These are phyloP conservation scores for Lepetodrilus schrolli DNA, from an alignment of 2,888 invertebrate species.

Conservation along the genomic window DNA sequence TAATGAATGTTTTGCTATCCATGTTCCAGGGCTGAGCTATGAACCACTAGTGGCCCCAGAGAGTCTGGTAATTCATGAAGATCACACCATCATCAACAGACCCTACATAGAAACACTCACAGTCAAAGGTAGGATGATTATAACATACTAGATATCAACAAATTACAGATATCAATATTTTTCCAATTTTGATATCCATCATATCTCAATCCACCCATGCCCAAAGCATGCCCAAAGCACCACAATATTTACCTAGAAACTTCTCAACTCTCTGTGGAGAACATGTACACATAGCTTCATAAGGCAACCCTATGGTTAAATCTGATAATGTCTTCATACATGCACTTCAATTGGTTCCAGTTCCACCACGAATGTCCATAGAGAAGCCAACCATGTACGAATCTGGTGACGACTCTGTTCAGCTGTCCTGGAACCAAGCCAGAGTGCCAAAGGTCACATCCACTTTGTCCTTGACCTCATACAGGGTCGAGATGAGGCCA, in stretches of 20 bases:
- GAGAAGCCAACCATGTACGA: slow-evolving; percentile 68
- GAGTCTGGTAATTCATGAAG: slow-evolving; percentile 34
- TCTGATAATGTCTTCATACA: not conserved
- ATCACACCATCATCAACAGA: slow-evolving; percentile 54
- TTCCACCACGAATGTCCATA: slow-evolving; percentile 70
- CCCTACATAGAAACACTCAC: slow-evolving; percentile 65
- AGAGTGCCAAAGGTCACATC: slow-evolving; percentile 59
- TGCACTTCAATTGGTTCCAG: no score
- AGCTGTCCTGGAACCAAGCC: slow-evolving; percentile 66
- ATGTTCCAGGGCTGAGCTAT: slow-evolving; percentile 25
- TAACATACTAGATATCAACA: no score
- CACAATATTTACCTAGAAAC: no score
- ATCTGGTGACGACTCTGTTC: slow-evolving; percentile 57
- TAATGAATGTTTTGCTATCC: no score
- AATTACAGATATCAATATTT: not conserved
- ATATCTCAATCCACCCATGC: no score
- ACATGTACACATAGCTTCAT: no score
- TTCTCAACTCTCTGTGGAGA: no score
- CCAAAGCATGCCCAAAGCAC: no score
- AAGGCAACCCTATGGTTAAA: not conserved
- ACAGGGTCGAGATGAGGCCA: slow-evolving; percentile 58
- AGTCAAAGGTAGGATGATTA: slow-evolving; percentile 55
- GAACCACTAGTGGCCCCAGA: slow-evolving; percentile 20
- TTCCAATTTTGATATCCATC: not conserved
- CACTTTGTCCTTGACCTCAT: slow-evolving; percentile 57